Base-by-base conservation (phyloP, 2,888 invertebrate species). In the Gisinianus flammeolus region DNA sequence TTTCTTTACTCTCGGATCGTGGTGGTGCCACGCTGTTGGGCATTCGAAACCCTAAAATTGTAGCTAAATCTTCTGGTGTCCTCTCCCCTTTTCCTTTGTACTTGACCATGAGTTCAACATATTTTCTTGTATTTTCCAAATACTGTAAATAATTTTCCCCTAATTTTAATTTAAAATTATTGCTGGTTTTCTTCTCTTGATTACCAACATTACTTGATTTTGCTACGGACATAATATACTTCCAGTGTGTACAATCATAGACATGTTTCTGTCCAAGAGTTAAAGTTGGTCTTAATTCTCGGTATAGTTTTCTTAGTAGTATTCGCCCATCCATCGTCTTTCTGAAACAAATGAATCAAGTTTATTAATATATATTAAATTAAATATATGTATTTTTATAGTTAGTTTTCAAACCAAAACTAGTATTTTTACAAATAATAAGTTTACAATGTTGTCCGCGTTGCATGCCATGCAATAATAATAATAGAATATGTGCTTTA, bases 41-140 rank as follows among this genome's bases (percentile, higher is more conserved):
- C 81, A 96, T 87, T 86, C 93, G 93, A 85, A 96, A 94, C 19
- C 96, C 96, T 73, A 96, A 93, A 87, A 95, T 88, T 80, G 90
- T 89, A 8, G 96, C 96, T 0, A 94, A 94, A 80, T 94, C 93
- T 84, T 90, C 89, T 0, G 93, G 87, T 30, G 90, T 90, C 77
- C 93, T 88, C 87, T 96, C 96, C 0, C 96, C 95, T 86, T 90
- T 91, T 22, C 94, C 94, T 85, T 93, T 92, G 85, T 92, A 97
- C 78, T 92, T 91, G 0, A 88, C 87, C 81, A 91, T 91, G 19
- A 97, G 90, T 86, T 93, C 92, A 83, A 91, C 90, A 85, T 91
- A 92, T 82, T 89, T 88, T 80, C 94, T 90, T 1, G 90, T 87
- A 85, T 93, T 92, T 64, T 89, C 88, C 79, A 97, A 87, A 85